phyloP scores from a whole-genome alignment of 2,888 invertebrate species.

The Proisotoma minuta region DNA sequence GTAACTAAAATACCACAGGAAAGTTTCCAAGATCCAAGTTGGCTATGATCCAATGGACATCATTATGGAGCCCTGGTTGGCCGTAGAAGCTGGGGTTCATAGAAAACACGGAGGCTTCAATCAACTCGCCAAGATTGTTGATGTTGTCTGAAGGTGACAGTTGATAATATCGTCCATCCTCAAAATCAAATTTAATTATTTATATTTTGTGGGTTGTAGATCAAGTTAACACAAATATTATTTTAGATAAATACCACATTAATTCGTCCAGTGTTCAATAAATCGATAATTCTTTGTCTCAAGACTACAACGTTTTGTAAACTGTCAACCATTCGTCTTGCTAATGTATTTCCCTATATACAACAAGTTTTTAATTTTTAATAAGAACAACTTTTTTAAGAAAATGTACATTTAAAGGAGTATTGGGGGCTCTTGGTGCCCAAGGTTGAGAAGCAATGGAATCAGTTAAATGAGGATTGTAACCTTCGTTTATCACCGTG shows the following conservation, averaged over 20 bases:
- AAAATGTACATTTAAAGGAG: neutral
- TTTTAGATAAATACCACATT: neutral
- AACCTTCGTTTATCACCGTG: neutral
- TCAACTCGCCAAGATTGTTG: slow-evolving; percentile 70
- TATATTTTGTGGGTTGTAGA: neutral
- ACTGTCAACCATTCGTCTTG: neutral
- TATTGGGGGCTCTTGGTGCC: neutral
- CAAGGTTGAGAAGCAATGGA: neutral
- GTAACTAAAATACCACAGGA: neutral
- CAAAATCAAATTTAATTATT: neutral
- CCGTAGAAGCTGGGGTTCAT: slow-evolving; percentile 61
- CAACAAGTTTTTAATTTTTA: too few species aligned
- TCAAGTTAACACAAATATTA: neutral
- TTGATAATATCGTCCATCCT: slow-evolving; percentile 55
- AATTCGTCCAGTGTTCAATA: neutral
- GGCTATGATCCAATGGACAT: slow-evolving; percentile 72
- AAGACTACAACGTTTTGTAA: neutral
- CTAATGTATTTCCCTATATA: too few species aligned
- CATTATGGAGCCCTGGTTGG: slow-evolving; percentile 66
- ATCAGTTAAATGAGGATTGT: slow-evolving; percentile 10
- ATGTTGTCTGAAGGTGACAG: slow-evolving; percentile 69
- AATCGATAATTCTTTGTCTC: neutral
- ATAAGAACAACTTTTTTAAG: too few species aligned
- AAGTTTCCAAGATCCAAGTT: slow-evolving; percentile 1
- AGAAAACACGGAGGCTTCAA: slow-evolving; percentile 60